Evolutionary conservation across 2,113 vertebrate species (phyloP).

Genomic region (mouse (Mus musculus)): DNA sequence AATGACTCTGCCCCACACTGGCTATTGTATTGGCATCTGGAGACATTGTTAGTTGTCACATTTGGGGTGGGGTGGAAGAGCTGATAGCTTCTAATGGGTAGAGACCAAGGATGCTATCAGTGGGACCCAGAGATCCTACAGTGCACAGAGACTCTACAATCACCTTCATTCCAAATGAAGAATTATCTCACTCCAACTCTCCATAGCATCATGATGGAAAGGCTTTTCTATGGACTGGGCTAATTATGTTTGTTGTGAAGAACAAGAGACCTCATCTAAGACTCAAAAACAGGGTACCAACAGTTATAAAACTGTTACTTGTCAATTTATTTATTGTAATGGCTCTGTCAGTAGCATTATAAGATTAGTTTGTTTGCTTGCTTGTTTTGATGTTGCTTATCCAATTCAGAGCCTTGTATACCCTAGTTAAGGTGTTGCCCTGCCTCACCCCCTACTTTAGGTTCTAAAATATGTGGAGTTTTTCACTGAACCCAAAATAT

Average conservation of each 20-base stretch:
- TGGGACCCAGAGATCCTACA: not conserved
- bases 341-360: not conserved
- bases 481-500: conserved; percentile 94
- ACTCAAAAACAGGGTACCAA: accelerated
- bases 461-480: conserved; percentile 93
- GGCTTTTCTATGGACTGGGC: not conserved
- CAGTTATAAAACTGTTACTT: not conserved
- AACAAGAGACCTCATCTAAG: not conserved
- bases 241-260: not conserved
- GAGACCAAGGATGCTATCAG: not conserved
- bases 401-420: not conserved
- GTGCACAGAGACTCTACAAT: not conserved
- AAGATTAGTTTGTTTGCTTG: not conserved
- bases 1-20: not conserved
- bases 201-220: not conserved
- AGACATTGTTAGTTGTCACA: not conserved
- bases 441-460: conserved; percentile 80
- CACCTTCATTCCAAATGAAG: not conserved
- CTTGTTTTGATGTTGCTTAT: not conserved
- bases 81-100: not conserved
- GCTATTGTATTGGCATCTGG: not conserved
- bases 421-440: not conserved
- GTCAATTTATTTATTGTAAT: not conserved
- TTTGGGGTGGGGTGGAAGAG: not conserved
- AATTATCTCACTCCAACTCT: not conserved